Evolutionary conservation across 2,888 invertebrate genomes (phyloP).

Genomic region (Ormyrus labotus): DNA sequence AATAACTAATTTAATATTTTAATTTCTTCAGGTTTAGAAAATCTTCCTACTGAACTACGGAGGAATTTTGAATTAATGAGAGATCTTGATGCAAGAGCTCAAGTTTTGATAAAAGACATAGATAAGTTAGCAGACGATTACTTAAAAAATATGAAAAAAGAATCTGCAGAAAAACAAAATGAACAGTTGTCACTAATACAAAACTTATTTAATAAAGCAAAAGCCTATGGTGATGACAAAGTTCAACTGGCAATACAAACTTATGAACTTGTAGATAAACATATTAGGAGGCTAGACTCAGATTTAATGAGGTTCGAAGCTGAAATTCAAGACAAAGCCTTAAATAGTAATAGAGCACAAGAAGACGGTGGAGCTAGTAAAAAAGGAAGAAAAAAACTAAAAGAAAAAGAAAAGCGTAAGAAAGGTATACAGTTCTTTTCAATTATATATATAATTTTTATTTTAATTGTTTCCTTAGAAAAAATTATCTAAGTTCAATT

Average conservation of each 20-base stretch:
- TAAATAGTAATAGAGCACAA: slow-evolving; percentile 84
- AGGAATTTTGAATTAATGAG: slow-evolving; percentile 97
- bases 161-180: slow-evolving; percentile 87
- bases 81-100: slow-evolving; percentile 94
- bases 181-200: slow-evolving; percentile 91
- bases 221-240: slow-evolving; percentile 97
- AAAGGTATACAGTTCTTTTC: slow-evolving; percentile 73
- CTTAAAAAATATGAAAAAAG: slow-evolving; percentile 83
- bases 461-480: background rate
- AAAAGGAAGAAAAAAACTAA: slow-evolving; percentile 85
- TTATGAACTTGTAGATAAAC: slow-evolving; percentile 98
- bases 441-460: background rate
- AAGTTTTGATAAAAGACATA: slow-evolving; percentile 92
- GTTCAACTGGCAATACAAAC: slow-evolving; percentile 98
- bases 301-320: slow-evolving; percentile 97
- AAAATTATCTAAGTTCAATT: slow-evolving; percentile 1
- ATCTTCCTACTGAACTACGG: slow-evolving; percentile 95
- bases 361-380: slow-evolving; percentile 82
- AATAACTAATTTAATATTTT: background rate
- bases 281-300: slow-evolving; percentile 95
- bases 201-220: slow-evolving; percentile 93
- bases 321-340: slow-evolving; percentile 95
- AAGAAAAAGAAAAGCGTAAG: slow-evolving; percentile 82
- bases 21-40: slow-evolving; percentile 85
- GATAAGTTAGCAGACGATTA: slow-evolving; percentile 91